Conservation (phyloP, 1,140 invertebrate genomes). For the Choristoneura fumiferana region DNA sequence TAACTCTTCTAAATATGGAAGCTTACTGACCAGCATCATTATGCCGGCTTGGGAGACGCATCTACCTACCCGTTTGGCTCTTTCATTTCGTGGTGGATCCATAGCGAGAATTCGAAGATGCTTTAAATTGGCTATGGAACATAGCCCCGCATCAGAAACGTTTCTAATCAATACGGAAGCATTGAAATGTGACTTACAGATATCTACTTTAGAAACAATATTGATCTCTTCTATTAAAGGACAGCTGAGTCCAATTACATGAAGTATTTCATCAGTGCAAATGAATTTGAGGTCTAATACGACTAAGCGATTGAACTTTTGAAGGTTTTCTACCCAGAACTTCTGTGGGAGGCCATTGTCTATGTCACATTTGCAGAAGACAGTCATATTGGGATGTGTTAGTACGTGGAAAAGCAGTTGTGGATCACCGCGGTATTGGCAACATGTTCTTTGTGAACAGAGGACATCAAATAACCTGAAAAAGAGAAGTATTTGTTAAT, state of each 20-base stretch:
- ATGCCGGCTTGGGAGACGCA: slow-evolving; percentile 72
- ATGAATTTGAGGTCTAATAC: slow-evolving; percentile 75
- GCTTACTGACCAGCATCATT: slow-evolving; percentile 60
- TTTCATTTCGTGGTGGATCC: slow-evolving; percentile 71
- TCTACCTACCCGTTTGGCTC: slow-evolving; percentile 55
- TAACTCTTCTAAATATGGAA: slow-evolving; percentile 69
- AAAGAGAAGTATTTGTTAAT: slow-evolving; percentile 30
- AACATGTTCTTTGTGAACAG: slow-evolving; percentile 66
- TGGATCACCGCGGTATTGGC: slow-evolving; percentile 62
- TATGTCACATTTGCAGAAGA: slow-evolving; percentile 66
- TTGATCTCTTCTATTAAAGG: slow-evolving; percentile 73
- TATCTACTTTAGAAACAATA: slow-evolving; percentile 75
- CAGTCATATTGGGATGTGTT: slow-evolving; percentile 67
- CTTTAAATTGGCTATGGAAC: slow-evolving; percentile 58
- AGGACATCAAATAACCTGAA: slow-evolving; percentile 75
- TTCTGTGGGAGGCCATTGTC: slow-evolving; percentile 65
- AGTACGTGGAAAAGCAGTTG: slow-evolving; percentile 63
- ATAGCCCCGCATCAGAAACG: slow-evolving; percentile 68
- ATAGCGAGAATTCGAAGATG: slow-evolving; percentile 63
- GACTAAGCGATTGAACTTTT: slow-evolving; percentile 59
- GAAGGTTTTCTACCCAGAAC: slow-evolving; percentile 69
- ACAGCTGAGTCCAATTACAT: slow-evolving; percentile 72
- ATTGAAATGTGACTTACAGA: slow-evolving; percentile 71
- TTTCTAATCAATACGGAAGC: slow-evolving; percentile 71
- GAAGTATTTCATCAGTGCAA: slow-evolving; percentile 78